Evolutionary conservation across 2,888 invertebrate genomes (phyloP), one percentile per base, ranked within the genome.

Genomic region (Drosophila dives): DNA sequence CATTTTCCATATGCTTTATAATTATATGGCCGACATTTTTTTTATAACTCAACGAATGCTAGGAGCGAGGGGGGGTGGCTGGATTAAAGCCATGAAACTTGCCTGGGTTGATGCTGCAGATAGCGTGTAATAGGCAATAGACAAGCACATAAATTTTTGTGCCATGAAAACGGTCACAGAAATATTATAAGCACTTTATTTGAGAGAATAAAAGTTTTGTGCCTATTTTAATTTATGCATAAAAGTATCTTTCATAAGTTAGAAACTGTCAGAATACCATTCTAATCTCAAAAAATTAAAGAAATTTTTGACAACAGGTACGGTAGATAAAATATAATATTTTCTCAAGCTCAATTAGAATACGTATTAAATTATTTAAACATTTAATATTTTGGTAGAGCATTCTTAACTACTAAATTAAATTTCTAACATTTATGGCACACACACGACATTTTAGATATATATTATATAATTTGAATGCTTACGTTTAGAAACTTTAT

Each of bases 401-500:
- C 26, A 23, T 29, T 36, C 40, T 56, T 67, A 53, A n/a, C 38
- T 40, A 49, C 32, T 34, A 34, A 12, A 26, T 54, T 51, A 29
- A 26, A 26, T 29, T 23, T 33, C 50, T 53, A 36, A 58, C 63
- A 64, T 42, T 59, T 20, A 72, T 33, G 32, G 50, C 38, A 68
- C 42, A 79, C 36, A 63, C 15, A 72, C 45, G 58, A 58, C 34
- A 54, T n/a, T 66, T 66, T 49, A 53, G 42, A 59, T 79, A 70
- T 80, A 79, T 80, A 78, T 75, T 64, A 78, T 68, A 10, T 34
- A 49, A 50, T 56, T 72, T 78, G 83, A 51, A 73, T 78, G 86
- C 84, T 85, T 88, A 86, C 79, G 65, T 74, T 79, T 85, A 80
- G 87, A 86, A 90, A 89, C 83, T 83, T 83, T 85, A 67, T 64